Evolutionary conservation across 2,888 invertebrate genomes (phyloP).

Genomic region (Trichacis sp.): DNA sequence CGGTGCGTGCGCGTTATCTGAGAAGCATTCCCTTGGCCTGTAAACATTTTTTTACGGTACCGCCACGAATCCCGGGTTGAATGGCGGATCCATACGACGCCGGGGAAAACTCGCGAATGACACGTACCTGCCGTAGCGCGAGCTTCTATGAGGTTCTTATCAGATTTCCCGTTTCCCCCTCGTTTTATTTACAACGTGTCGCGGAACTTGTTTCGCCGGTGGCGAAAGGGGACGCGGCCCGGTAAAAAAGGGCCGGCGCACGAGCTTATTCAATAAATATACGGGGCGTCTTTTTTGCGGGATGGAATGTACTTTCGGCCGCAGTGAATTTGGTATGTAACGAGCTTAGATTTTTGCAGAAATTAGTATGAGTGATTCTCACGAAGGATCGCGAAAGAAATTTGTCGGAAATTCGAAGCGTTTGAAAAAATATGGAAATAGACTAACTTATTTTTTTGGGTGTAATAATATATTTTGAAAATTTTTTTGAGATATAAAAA

Average conservation of each 20-base stretch:
- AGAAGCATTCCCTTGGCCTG: constrained; percentile 30
- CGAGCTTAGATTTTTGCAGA: too few relatives aligned
- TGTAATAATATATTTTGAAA: too few relatives aligned
- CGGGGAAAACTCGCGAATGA: constrained; percentile 17
- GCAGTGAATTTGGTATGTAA: too few relatives aligned
- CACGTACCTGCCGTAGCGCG: constrained; percentile 13
- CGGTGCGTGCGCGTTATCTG: constrained; percentile 35
- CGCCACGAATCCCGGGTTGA: constrained; percentile 28
- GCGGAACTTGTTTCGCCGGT: neutral
- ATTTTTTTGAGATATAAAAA: too few relatives aligned
- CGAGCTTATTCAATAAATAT: too few relatives aligned
- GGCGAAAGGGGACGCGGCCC: neutral
- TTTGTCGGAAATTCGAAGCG: too few relatives aligned
- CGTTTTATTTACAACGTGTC: neutral
- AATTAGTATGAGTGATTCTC: too few relatives aligned
- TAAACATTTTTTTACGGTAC: constrained; percentile 39
- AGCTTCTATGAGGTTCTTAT: constrained; percentile 6
- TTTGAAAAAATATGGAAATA: too few relatives aligned
- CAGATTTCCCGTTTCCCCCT: neutral
- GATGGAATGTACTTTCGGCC: too few relatives aligned
- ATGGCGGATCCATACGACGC: constrained; percentile 25
- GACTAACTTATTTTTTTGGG: too few relatives aligned
- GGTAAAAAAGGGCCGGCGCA: neutral
- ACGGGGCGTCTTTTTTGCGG: too few relatives aligned
- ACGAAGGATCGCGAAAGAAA: too few relatives aligned